These are phyloP conservation scores for Achroia grisella DNA, from an alignment of 1,140 invertebrate species.

Conservation along the genomic window DNA sequence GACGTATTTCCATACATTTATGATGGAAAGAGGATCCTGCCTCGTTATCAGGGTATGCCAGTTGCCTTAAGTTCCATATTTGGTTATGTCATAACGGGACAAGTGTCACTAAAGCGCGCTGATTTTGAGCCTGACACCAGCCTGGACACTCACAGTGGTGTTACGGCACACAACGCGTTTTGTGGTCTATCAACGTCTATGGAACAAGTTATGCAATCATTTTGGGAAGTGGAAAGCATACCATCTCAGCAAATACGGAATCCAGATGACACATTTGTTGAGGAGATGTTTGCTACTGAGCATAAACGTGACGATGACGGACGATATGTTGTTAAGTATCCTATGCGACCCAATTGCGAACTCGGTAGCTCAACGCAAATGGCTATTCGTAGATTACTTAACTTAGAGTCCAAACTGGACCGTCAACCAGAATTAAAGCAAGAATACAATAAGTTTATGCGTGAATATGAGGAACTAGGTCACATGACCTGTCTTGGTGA, in stretches of 20 bases:
- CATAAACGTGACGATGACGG: background rate
- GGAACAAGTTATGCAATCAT: background rate
- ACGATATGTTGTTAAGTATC: background rate
- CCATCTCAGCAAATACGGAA: background rate
- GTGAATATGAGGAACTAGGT: no score
- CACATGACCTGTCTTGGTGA: no score
- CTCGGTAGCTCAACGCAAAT: background rate
- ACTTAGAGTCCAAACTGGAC: background rate
- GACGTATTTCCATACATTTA: no score
- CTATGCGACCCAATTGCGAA: background rate
- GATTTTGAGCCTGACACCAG: no score
- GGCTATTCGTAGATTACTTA: background rate
- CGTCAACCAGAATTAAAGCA: background rate
- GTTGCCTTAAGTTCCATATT: no score
- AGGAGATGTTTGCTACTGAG: background rate
- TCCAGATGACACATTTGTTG: background rate
- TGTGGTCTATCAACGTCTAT: no score
- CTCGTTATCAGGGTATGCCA: no score
- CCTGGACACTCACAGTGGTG: no score
- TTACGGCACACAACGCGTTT: no score
- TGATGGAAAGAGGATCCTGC: no score
- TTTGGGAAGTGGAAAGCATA: slow-evolving; percentile 1
- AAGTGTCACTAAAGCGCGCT: no score
- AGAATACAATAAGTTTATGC: background rate
- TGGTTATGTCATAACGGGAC: no score